These are phyloP conservation scores for Apocrypta bakeri DNA, from an alignment of 1,140 invertebrate genomes.

Conservation along the genomic window DNA sequence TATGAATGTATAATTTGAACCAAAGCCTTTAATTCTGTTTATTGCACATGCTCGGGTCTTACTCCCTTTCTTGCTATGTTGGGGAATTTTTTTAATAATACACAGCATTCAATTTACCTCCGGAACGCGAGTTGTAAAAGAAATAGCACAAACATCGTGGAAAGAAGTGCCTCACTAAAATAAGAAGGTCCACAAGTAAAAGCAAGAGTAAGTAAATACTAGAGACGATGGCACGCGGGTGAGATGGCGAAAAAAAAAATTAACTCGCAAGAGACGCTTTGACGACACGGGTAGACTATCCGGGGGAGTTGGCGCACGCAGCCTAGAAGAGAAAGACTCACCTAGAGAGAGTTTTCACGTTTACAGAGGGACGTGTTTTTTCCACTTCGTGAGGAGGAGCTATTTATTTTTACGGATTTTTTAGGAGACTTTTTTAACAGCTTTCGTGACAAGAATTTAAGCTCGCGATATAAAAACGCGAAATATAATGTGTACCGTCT, in stretches of 20 bases:
- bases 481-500: background rate
- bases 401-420: conserved; percentile 39
- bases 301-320: background rate
- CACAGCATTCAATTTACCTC: conserved; percentile 26
- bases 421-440: conserved; percentile 11
- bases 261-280: conserved; percentile 16
- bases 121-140: background rate
- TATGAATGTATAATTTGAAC: background rate
- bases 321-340: background rate
- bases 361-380: conserved; percentile 10
- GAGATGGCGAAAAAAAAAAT: conserved; percentile 33
- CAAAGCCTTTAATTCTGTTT: background rate
- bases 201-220: conserved; percentile 35
- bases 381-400: background rate
- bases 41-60: background rate
- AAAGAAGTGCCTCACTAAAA: conserved; percentile 19
- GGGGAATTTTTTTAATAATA: background rate
- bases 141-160: background rate
- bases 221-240: background rate
- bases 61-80: no score
- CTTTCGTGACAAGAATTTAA: conserved; percentile 31
- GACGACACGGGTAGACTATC: conserved; percentile 20
- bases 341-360: conserved; percentile 27
- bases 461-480: background rate
- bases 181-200: conserved; percentile 14